Base-by-base conservation (phyloP, 2,797 vertebrate genomes). In the Telmatherina bonti region DNA sequence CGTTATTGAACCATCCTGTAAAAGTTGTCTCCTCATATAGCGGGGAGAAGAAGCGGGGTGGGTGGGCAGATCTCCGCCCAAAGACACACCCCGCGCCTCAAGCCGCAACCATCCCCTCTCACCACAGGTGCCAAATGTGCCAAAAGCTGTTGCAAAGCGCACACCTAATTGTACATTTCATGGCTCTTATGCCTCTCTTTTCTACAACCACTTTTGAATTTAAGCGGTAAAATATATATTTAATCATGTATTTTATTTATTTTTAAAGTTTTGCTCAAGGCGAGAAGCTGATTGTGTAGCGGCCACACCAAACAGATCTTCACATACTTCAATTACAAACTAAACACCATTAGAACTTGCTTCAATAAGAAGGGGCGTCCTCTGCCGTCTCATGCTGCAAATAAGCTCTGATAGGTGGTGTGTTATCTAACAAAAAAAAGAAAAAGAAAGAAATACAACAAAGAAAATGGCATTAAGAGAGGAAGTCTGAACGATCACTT, bases 1-100 rank as follows among this genome's bases (percentile, higher is more conserved):
- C n/a, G 10, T n/a, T 16, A 49, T 12, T 58, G 52, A 20, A 43
- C n/a, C 74, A 27, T 47, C 36, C 11, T 13, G 31, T 49, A 29
- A 52, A 55, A 78, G 72, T 70, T 78, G 62, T 67, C 74, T 85
- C 83, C 70, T 91, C 74, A 92, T 92, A 93, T 93, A 93, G 70
- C 75, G 66, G 67, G 66, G 54, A 63, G 73, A 41, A 51, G 77
- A 74, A 72, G 77, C 52, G 66, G 85, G 75, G 85, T 75, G 87
- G 88, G 79, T 76, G 85, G 79, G 72, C 69, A 79, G 26, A 24
- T 79, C 85, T 56, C 89, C 89, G 87, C 88, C 89, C 85, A 66
- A 26, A 62, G 81, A 90, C 88, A 91, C 91, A 88, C 91, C 90
- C 89, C 80, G 49, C 41, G 52, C 18, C 52, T 70, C 59, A 30